phyloP scores from a whole-genome alignment of 2,113 vertebrate genomes.

The Corythornis vintsioides region DNA sequence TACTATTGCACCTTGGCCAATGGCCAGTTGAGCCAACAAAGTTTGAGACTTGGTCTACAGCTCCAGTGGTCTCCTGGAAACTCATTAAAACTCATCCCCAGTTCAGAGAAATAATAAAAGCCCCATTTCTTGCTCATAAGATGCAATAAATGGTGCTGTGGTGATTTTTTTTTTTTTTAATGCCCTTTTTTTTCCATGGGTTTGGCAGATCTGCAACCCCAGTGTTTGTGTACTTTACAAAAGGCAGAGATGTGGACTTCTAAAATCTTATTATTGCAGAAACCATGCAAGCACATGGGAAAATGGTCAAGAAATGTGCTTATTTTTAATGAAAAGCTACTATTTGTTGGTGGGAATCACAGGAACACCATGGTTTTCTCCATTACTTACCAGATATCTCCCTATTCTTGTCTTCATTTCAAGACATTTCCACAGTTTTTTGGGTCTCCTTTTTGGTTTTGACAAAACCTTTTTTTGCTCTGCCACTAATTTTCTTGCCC shows the following conservation, averaged over 20 bases:
- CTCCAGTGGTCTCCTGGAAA: not conserved
- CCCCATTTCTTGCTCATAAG: rapidly evolving
- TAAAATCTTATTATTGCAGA: not conserved
- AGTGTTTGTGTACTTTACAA: not conserved
- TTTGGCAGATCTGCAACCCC: not conserved
- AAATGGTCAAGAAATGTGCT: not conserved
- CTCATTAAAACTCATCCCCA: not conserved
- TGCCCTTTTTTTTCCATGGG: not conserved
- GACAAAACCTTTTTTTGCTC: not conserved
- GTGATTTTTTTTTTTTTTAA: no score
- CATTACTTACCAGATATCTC: not conserved
- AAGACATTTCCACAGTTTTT: not conserved
- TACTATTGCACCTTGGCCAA: rapidly evolving
- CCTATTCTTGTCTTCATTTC: not conserved
- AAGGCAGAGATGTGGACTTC: not conserved
- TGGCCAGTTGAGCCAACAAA: rapidly evolving
- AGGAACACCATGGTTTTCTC: not conserved
- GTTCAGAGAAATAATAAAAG: rapidly evolving
- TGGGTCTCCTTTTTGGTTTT: not conserved
- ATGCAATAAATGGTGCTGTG: not conserved
- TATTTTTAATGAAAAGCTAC: not conserved
- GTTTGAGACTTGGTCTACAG: not conserved
- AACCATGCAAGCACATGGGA: rapidly evolving
- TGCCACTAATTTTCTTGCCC: not conserved
- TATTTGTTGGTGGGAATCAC: not conserved